Base-by-base conservation (phyloP, 2,888 invertebrate species). In the Gerris lacustris region DNA sequence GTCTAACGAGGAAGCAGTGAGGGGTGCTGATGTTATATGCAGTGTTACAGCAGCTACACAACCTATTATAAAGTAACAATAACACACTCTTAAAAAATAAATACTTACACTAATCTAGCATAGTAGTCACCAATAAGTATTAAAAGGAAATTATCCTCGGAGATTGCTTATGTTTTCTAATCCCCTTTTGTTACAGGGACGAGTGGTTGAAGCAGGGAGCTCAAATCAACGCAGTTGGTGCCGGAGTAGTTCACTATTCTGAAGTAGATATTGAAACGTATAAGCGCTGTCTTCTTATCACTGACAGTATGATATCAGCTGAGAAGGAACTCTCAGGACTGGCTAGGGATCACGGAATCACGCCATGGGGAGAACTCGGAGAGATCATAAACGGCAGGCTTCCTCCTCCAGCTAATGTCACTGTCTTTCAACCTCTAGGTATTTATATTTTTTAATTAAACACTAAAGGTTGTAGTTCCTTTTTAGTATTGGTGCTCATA, bases 371-470 rank as follows among this genome's bases (percentile, higher is more conserved):
- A 5, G 86, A 86, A 78, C 78, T 87, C 68, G 87, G 86, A 15
- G 82, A 82, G 72, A 78, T 86, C 4, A 83, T 86, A 44, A 76
- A 78, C 9, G 82, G 81, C 18, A 44, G 6, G n/a, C 73, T 75
- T 63, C 79, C 80, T 2, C 11, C 69, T 7, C 44, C 75, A 45
- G 75, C 77, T 9, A 71, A 72, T 5, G 80, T 83, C 4, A 85
- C 86, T 6, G 79, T 87, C n/a, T 87, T 86, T 76, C 86, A 87
- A 77, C 86, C 86, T n/a, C 79, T 87, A 77, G 87, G 86, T 86
- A 76, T 31, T 31, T 31, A 31, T 31, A 31, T 31, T 31, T 4
- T 31, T 31, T 31, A 78, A 77, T 77, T 31, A 68, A 55, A 70
- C 31, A 68, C 68, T 63, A 44, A 68, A 2, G 31, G 31, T 31